Evolutionary conservation across 2,113 vertebrate genomes (phyloP), one percentile per base, ranked within the genome.

Genomic region (Tupaia tana): DNA sequence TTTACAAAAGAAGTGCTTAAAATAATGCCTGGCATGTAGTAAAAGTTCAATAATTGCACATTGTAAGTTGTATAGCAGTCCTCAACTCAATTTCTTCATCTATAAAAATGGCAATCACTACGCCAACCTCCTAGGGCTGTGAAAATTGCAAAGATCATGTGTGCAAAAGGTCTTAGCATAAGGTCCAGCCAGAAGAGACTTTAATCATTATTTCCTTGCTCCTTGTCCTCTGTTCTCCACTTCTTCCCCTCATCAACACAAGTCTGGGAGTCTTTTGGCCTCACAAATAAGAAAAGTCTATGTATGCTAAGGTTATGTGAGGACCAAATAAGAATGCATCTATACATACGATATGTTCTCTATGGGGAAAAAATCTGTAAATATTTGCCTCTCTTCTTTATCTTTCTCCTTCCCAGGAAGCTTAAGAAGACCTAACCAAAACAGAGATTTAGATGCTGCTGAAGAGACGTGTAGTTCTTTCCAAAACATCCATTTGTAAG

Each of bases 141-240:
- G 27, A 90, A 89, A 79, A 95, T 56, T 89, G 24, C 59, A 86
- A 9, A 89, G 13, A 78, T 86, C 79, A 24, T 81, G 69, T 43
- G 31, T 91, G 9, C 29, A 75, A 86, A 92, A 54, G 25, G 43
- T 69, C 64, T 91, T 25, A 78, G 61, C 34, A 78, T 15, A 83
- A 82, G 27, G 75, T 43, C 43, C 25, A 66, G 58, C 24, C 29
- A 71, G 9, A 81, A 64, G 22, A 11, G 54, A 56, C 16, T 84
- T 43, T 43, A 29, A 59, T 70, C 7, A 43, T 75, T 75, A 31
- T 90, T 81, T 16, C 18, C 22, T 19, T 52, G 52, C 10, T 0
- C 61, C 0, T 0, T 66, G 84, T 43, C 22, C 20, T 58, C 19
- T 34, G 13, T 69, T 85, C 31, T 63, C 19, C 16, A 19, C 34